Conservation (phyloP, 1,140 invertebrate genomes). For the Cephus cinctus region DNA sequence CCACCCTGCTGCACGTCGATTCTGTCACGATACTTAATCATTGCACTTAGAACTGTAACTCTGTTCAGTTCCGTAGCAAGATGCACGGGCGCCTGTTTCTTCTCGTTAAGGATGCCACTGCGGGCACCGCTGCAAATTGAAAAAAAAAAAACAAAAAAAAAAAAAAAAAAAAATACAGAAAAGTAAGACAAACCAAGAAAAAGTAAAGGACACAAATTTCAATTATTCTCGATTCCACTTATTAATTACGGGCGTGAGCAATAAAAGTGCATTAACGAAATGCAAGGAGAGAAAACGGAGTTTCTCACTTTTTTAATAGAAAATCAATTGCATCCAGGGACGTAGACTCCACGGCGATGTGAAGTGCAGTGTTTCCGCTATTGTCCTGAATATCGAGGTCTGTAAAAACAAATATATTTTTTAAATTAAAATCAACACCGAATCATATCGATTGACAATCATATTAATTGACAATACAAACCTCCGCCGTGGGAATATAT, state of each 20-base stretch:
- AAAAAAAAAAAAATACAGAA: not conserved
- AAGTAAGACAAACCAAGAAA: not conserved
- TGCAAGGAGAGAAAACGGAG: no score
- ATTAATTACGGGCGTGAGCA: no score
- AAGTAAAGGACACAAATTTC: constrained; percentile 20
- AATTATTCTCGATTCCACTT: not conserved
- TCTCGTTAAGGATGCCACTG: constrained; percentile 70
- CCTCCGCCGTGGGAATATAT: constrained; percentile 71
- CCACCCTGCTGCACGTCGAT: constrained; percentile 73
- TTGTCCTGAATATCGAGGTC: constrained; percentile 76
- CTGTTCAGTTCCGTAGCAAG: constrained; percentile 76
- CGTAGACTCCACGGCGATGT: constrained; percentile 75
- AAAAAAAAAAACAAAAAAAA: not conserved
- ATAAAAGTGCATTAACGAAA: no score
- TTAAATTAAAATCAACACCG: no score
- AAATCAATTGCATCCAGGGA: constrained; percentile 70
- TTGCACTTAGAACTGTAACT: constrained; percentile 60
- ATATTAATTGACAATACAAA: constrained; percentile 49
- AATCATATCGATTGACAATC: no score
- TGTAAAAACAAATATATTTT: constrained; percentile 58
- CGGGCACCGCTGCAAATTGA: constrained; percentile 72
- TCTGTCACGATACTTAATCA: constrained; percentile 65
- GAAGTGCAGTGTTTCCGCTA: constrained; percentile 78
- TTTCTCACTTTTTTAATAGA: constrained; percentile 69
- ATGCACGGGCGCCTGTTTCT: constrained; percentile 76